Percentiles rank a stretch among this genome's conserved stretches.
These are phyloP conservation scores for Enoplolaimus lenunculus DNA, from an alignment of 2,888 invertebrate species.

Conservation along the genomic window DNA sequence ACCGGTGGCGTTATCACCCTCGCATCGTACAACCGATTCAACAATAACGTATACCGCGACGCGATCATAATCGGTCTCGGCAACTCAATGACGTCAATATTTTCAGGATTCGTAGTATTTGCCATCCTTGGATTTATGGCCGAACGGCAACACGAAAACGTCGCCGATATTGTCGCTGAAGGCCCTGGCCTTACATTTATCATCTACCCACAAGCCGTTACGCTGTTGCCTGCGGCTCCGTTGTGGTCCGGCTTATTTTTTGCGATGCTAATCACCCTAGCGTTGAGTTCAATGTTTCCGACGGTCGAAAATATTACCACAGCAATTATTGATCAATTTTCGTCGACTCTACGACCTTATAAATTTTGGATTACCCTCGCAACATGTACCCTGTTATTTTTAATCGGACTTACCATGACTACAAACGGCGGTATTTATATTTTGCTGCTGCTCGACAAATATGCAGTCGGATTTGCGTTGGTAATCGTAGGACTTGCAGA, in stretches of 20 bases:
- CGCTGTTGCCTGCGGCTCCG: slow-evolving; percentile 15
- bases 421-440: slow-evolving; percentile 22
- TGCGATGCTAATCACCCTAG: slow-evolving; percentile 18
- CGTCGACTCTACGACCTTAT: slow-evolving; percentile 8
- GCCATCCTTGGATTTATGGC: slow-evolving; percentile 20
- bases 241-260: slow-evolving; percentile 20
- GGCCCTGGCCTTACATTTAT: slow-evolving; percentile 19
- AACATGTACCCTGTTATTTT: slow-evolving; percentile 9
- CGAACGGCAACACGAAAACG: slow-evolving; percentile 2
- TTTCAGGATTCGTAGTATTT: slow-evolving; percentile 18
- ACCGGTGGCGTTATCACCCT: slow-evolving; percentile 20
- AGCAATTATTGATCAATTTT: slow-evolving; percentile 15
- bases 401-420: slow-evolving; percentile 19
- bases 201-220: slow-evolving; percentile 20
- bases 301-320: slow-evolving; percentile 18
- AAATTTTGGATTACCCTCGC: slow-evolving; percentile 21
- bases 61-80: slow-evolving; percentile 19
- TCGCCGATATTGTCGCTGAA: slow-evolving; percentile 8
- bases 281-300: slow-evolving; percentile 17
- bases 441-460: slow-evolving; percentile 18
- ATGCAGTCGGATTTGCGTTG: slow-evolving; percentile 21
- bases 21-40: slow-evolving; percentile 18
- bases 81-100: slow-evolving; percentile 16
- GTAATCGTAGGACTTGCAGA: slow-evolving; percentile 19
- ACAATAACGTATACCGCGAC: slow-evolving; percentile 19